Evolutionary conservation across 2,888 invertebrate genomes (phyloP), one percentile per base, ranked within the genome.

Genomic region (Artemia sp.): DNA sequence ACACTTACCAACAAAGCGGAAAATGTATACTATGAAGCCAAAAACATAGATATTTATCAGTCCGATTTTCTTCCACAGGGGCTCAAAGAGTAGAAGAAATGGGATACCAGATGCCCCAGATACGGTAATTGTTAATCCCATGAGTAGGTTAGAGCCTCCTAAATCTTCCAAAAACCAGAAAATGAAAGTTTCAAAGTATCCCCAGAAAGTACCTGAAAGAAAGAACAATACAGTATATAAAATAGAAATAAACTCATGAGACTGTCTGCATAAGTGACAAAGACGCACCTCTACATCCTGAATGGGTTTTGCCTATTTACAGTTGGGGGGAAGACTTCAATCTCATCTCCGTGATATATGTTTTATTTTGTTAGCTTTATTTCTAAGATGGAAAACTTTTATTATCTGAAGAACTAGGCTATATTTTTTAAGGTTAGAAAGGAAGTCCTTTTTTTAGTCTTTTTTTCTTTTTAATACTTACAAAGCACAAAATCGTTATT

Each of bases 41-140:
- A 88, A 84, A 75, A 87, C 86, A 19, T 89, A 81, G 51, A 89
- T 86, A 76, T 88, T 88, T 51, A 88, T 87, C 74, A 88, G 88
- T 0, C 89, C 89, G 70, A 88, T 80, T 74, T 81, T 82, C 68
- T 84, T 81, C 73, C 88, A 86, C 75, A 88, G 86, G 70, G 88
- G 87, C 0, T 88, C 87, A 0, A 88, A 87, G n/a, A 88, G 80
- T 58, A 87, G 86, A 38, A 89, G 80, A 14, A 88, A 80, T 0
- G 89, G 89, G 68, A 89, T 82, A 0, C 89, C 88, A 1, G 87
- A 85, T 9, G 88, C 80, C 12, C 87, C 87, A 1, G 88, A 88
- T 69, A 89, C 86, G 0, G 88, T 88, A 74, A 89, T 86, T 0
- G 89, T 89, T 73, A 89, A 83, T 12, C 89, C 89, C 88, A 89